Base-by-base conservation (phyloP, 2,113 vertebrate genomes). In the Pristiophorus japonicus region DNA sequence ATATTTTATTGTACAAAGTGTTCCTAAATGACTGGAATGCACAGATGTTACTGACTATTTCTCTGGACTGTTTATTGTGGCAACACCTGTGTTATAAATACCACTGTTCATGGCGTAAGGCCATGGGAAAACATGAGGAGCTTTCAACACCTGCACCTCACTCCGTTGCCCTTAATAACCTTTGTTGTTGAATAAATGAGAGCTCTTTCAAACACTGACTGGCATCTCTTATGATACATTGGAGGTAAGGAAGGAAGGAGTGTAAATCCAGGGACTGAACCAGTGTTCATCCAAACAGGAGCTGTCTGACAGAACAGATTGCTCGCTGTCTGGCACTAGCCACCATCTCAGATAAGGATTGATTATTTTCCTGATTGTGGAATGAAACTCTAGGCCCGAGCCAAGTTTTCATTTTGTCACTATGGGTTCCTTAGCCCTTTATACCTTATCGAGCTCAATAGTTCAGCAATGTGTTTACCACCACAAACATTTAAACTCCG, bases 1-100 rank as follows among this genome's bases (percentile, higher is more conserved):
- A 94, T 94, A 70, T 94, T 94, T 70, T 70, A 94, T 73, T 27
- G 65, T 2, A 30, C 12, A 94, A 45, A 70, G 66, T 94, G 93
- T 94, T 70, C 22, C 42, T 51, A 94, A 51, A 30, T 73, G 93
- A 47, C 93, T 94, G 93, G 93, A 94, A 94, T 94, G 66, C 93
- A 70, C 93, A 70, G 93, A 94, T 94, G 93, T 94, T 94, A 51
- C 65, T 27, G 27, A 70, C 66, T 51, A 22, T 34, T 94, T 94
- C 93, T 16, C 93, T n/a, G 24, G 42, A 94, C 66, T 94, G 93
- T 94, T 94, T 94, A 94, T 73, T 45, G 65, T 94, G 73, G 65
- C 66, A 47, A 94, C 65, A 34, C 20, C 66, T 38, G 12, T 47
- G 22, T 94, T 94, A 94, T 94, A 94, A 94, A 94, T 94, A 94